These are phyloP conservation scores for Oxygymnocypris stewartii DNA, from an alignment of 2,113 vertebrate genomes.

Conservation along the genomic window DNA sequence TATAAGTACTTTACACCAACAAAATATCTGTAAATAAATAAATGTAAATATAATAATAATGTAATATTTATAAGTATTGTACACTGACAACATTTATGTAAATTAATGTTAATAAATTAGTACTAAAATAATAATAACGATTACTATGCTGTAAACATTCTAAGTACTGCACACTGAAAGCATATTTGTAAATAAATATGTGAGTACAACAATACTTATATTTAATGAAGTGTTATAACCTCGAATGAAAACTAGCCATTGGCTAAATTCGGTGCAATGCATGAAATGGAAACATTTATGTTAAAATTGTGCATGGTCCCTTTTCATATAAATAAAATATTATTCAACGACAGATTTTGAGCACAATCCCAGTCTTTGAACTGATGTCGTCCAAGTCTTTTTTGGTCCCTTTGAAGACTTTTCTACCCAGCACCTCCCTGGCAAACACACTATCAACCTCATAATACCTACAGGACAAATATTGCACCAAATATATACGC, in stretches of 20 bases:
- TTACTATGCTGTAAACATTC: too few species aligned
- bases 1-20: neutral
- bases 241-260: too few species aligned
- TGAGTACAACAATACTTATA: too few species aligned
- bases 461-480: conserved; percentile 77
- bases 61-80: neutral
- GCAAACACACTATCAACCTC: conserved; percentile 85
- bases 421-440: conserved; percentile 88
- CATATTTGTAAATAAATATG: too few species aligned
- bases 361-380: conserved; percentile 81
- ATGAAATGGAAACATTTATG: too few species aligned
- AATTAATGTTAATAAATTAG: neutral
- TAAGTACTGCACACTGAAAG: too few species aligned
- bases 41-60: neutral
- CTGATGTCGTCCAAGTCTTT: conserved; percentile 90
- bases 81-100: neutral
- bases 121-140: neutral
- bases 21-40: neutral
- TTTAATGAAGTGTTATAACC: too few species aligned
- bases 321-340: too few species aligned
- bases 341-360: conserved; percentile 84
- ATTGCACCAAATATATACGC: neutral
- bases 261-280: too few species aligned
- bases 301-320: too few species aligned
- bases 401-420: conserved; percentile 90